Conservation (phyloP, 2,888 invertebrate genomes). For the Micropterix aruncella region DNA sequence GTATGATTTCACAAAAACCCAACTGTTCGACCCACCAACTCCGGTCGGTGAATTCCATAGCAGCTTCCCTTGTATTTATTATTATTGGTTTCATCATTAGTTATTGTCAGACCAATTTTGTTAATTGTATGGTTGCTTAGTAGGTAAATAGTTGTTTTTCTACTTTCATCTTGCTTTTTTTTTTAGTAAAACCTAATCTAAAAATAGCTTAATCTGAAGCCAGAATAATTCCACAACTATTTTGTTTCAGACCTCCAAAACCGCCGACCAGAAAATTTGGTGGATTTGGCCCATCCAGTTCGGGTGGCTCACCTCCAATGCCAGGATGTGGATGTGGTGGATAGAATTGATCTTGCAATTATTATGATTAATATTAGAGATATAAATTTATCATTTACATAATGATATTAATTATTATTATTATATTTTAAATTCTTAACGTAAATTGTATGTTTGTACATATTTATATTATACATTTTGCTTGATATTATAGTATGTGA, state of each 20-base stretch:
- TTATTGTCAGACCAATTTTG: no score
- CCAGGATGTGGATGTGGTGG: background rate
- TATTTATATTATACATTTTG: no score
- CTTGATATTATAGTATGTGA: no score
- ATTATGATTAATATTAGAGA: background rate
- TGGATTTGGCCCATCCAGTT: background rate
- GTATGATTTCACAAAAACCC: no score
- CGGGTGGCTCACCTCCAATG: background rate
- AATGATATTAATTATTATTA: background rate
- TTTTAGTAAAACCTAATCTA: background rate
- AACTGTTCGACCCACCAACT: no score
- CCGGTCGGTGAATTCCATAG: no score
- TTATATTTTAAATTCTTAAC: no score
- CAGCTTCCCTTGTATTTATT: no score
- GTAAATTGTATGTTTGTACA: no score
- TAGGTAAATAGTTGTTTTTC: no score
- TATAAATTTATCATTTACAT: background rate
- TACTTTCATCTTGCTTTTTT: background rate
- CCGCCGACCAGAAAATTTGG: background rate
- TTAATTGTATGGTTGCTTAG: no score
- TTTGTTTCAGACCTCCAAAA: background rate
- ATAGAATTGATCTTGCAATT: background rate
- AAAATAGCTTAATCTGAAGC: background rate
- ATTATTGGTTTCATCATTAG: no score
- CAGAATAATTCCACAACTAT: background rate